Percentiles rank a stretch among this genome's conserved stretches.
Conservation (phyloP, 2,797 vertebrate species). For the Loris lydekkerianus region DNA sequence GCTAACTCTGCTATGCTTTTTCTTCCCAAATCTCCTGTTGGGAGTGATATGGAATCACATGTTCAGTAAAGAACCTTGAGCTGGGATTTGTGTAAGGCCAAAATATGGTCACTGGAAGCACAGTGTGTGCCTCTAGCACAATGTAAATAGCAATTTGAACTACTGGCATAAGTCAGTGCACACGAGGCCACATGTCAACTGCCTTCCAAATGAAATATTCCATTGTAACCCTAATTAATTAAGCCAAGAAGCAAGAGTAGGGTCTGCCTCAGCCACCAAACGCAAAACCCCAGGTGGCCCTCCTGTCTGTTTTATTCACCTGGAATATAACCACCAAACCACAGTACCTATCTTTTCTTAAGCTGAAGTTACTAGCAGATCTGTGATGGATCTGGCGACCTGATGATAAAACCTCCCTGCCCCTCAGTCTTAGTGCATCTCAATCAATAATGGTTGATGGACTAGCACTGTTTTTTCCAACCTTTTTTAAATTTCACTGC, state of each 20-base stretch:
- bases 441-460: background rate
- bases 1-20: background rate
- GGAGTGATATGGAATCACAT: background rate
- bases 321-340: background rate
- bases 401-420: background rate
- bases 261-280: background rate
- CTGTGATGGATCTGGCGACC: background rate
- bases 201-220: background rate
- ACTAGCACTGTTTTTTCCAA: too few species aligned
- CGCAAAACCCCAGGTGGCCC: background rate
- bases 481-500: too few species aligned
- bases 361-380: background rate
- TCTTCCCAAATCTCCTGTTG: background rate
- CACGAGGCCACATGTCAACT: background rate
- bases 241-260: background rate
- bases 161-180: background rate
- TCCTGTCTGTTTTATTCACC: background rate
- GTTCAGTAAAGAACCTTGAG: background rate
- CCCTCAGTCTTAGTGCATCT: background rate
- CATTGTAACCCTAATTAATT: background rate
- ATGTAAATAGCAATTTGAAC: background rate
- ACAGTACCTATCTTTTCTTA: background rate
- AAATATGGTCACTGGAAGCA: background rate
- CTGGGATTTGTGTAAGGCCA: background rate
- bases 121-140: background rate